Percentiles rank a stretch among this genome's conserved stretches.
Conservation (phyloP, 2,888 invertebrate species). For the Drosophila leonis region DNA sequence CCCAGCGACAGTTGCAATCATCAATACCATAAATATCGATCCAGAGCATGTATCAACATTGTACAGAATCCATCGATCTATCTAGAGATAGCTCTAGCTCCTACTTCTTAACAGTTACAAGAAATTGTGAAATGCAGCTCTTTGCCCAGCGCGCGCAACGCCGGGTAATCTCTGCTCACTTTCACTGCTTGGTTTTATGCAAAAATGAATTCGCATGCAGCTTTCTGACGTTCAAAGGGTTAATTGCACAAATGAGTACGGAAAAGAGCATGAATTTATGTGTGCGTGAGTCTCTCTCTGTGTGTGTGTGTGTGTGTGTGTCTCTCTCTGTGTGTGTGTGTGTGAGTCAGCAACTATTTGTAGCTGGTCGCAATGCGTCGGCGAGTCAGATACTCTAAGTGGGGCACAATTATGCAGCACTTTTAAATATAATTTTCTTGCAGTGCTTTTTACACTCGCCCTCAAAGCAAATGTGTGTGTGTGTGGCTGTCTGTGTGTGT, state of each 20-base stretch:
- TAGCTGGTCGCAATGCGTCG: slow-evolving; percentile 15
- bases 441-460: slow-evolving; percentile 58
- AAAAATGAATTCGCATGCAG: slow-evolving; percentile 11
- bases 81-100: not conserved
- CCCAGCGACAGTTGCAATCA: no score
- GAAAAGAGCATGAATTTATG: not conserved
- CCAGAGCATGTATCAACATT: not conserved
- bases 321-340: not conserved
- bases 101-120: not conserved
- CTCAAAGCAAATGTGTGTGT: slow-evolving; percentile 16
- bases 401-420: slow-evolving; percentile 54
- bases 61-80: not conserved
- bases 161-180: slow-evolving; percentile 10
- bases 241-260: slow-evolving; percentile 51
- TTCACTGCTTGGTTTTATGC: slow-evolving; percentile 2
- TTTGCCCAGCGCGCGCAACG: not conserved
- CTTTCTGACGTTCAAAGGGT: slow-evolving; percentile 51
- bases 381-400: slow-evolving; percentile 24
- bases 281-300: not conserved
- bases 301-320: not conserved
- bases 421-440: slow-evolving; percentile 61
- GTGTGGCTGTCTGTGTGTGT: slow-evolving; percentile 8
- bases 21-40: no score
- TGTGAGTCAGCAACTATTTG: slow-evolving; percentile 12
- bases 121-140: not conserved